Conservation (phyloP, 2,113 vertebrate genomes). For the Tetraodon nigroviridis region DNA sequence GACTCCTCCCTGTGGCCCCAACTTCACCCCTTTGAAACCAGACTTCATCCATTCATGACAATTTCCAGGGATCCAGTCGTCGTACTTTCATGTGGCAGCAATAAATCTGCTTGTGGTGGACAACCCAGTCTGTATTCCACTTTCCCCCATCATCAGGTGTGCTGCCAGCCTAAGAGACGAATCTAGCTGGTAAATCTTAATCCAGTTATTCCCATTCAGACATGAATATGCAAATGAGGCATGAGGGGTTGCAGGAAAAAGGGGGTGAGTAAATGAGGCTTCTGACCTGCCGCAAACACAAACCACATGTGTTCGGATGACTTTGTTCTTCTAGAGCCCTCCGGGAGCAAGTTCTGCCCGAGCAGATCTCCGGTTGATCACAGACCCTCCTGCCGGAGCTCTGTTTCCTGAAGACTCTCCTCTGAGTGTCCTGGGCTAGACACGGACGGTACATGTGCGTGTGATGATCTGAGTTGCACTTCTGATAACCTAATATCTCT, state of each 20-base stretch:
- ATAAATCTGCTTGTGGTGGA: slow-evolving; percentile 65
- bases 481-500: slow-evolving; percentile 45
- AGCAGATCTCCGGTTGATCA: slow-evolving; percentile 39
- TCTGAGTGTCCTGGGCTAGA: slow-evolving; percentile 51
- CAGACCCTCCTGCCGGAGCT: slow-evolving; percentile 45
- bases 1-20: slow-evolving; percentile 43
- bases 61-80: slow-evolving; percentile 47
- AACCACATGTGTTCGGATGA: slow-evolving; percentile 71
- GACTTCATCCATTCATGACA: slow-evolving; percentile 70
- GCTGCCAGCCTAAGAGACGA: background rate
- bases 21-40: slow-evolving; percentile 56
- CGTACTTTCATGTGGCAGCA: slow-evolving; percentile 57
- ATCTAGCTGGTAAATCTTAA: slow-evolving; percentile 60
- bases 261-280: slow-evolving; percentile 50
- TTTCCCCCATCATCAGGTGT: too few relatives aligned
- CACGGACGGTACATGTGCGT: slow-evolving; percentile 43
- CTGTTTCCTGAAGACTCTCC: slow-evolving; percentile 66
- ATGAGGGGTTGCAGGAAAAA: slow-evolving; percentile 25
- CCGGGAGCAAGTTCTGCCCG: slow-evolving; percentile 55
- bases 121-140: slow-evolving; percentile 21
- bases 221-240: slow-evolving; percentile 65
- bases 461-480: slow-evolving; percentile 20
- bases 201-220: slow-evolving; percentile 57
- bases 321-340: slow-evolving; percentile 59
- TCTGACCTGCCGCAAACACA: slow-evolving; percentile 65